These are phyloP conservation scores for Diceros bicornis DNA, from an alignment of 2,797 vertebrate species.

Conservation along the genomic window DNA sequence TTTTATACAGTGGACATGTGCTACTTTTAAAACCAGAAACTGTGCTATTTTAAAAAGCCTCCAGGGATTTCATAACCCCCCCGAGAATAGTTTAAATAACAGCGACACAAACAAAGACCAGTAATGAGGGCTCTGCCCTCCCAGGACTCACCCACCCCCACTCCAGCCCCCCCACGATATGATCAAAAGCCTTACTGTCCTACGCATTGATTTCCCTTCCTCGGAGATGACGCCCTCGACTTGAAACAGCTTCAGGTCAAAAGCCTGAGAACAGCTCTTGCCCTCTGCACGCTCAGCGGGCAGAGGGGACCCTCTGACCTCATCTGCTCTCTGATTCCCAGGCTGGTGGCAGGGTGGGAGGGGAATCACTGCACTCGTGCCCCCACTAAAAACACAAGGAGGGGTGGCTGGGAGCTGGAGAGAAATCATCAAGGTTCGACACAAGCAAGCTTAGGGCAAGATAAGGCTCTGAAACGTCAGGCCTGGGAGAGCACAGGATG, in stretches of 20 bases:
- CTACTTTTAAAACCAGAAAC: slow-evolving; percentile 62
- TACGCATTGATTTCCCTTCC: not conserved
- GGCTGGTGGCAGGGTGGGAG: not conserved
- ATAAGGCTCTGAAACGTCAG: not conserved
- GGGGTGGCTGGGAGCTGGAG: not conserved
- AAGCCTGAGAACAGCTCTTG: not conserved
- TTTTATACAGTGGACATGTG: not conserved
- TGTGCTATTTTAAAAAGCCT: slow-evolving; percentile 70
- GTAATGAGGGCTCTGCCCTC: not conserved
- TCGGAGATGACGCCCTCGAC: not conserved
- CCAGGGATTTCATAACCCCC: slow-evolving; percentile 54
- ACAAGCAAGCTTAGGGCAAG: not conserved
- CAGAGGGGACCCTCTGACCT: not conserved
- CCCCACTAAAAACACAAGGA: not conserved
- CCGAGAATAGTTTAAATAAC: slow-evolving; percentile 60
- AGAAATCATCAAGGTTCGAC: not conserved
- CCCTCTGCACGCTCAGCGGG: not conserved
- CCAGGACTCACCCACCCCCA: not conserved
- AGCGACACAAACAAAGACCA: not conserved
- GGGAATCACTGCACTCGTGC: rapidly evolving
- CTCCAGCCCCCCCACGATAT: not conserved
- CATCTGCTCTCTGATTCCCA: not conserved
- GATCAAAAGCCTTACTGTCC: not conserved
- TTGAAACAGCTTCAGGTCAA: slow-evolving; percentile 14
- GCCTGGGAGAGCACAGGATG: not conserved